Percentiles rank a stretch among this genome's conserved stretches.
Conservation (phyloP, 1,140 invertebrate genomes). For the Dufourea novaeangliae region DNA sequence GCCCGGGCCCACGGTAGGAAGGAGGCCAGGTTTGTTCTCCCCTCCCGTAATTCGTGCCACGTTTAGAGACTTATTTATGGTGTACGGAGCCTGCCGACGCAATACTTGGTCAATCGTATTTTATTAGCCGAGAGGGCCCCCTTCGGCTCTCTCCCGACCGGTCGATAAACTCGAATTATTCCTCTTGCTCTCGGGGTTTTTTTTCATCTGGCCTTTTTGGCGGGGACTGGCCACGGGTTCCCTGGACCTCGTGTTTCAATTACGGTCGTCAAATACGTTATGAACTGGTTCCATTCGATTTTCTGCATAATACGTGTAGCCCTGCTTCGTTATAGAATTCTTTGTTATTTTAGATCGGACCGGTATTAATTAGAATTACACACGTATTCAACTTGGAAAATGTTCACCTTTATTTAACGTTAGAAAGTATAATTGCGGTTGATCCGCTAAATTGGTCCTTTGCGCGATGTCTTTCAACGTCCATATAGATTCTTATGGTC, state of each 20-base stretch:
- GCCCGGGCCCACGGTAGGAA: not conserved
- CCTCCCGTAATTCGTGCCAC: conserved; percentile 37
- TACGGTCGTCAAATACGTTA: conserved; percentile 14
- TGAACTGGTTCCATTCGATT: not conserved
- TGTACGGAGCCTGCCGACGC: conserved; percentile 18
- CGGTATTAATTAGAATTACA: too few species aligned
- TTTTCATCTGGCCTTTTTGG: conserved; percentile 2
- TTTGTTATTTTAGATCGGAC: not conserved
- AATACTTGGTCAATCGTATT: conserved; percentile 51
- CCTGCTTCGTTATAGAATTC: not conserved
- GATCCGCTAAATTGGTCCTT: too few species aligned
- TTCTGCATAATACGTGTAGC: not conserved
- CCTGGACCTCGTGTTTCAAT: conserved; percentile 28
- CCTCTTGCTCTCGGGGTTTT: not conserved
- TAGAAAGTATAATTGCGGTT: too few species aligned
- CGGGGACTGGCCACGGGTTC: not conserved
- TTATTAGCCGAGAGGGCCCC: conserved; percentile 37
- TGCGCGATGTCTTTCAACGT: not conserved
- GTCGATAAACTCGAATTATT: conserved; percentile 54
- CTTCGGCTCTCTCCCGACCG: conserved; percentile 10
- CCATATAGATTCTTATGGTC: not conserved
- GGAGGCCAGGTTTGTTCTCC: conserved; percentile 32
- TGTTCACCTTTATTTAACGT: too few species aligned
- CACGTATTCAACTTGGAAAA: too few species aligned
- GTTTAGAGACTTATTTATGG: conserved; percentile 58